These are phyloP conservation scores for Cephalotes varians DNA, from an alignment of 2,888 invertebrate species.

Conservation along the genomic window DNA sequence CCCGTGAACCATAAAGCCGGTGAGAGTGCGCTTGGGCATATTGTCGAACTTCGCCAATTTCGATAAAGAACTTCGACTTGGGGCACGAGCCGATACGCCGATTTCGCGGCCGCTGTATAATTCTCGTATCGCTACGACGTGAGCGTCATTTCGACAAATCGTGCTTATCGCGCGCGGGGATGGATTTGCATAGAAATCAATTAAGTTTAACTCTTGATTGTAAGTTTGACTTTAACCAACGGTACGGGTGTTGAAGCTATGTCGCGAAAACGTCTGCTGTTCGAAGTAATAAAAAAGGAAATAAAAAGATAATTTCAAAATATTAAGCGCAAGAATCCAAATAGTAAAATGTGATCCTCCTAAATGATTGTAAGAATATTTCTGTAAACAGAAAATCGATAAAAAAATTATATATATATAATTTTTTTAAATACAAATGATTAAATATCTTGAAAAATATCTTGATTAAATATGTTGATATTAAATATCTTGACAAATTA, in stretches of 20 bases:
- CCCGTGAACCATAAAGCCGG: slow-evolving; percentile 48
- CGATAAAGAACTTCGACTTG: slow-evolving; percentile 50
- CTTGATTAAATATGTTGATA: not conserved
- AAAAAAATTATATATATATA: too few relatives aligned
- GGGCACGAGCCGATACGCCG: slow-evolving; percentile 2
- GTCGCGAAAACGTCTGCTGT: not conserved
- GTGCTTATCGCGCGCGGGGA: not conserved
- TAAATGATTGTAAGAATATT: not conserved
- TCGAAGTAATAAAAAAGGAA: not conserved
- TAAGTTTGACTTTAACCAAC: not conserved
- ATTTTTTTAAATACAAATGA: too few relatives aligned
- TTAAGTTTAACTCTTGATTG: slow-evolving; percentile 7
- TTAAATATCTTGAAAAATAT: too few relatives aligned
- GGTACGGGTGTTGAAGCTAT: not conserved
- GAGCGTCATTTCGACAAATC: slow-evolving; percentile 14
- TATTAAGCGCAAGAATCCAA: not conserved
- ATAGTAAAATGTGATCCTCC: not conserved
- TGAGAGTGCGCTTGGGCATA: slow-evolving; percentile 8
- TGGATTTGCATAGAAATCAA: slow-evolving; percentile 36
- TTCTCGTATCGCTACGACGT: slow-evolving; percentile 15
- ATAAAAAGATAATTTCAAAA: not conserved
- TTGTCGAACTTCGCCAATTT: slow-evolving; percentile 48
- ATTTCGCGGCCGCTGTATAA: slow-evolving; percentile 12
- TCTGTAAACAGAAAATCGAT: not conserved
- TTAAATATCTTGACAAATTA: not conserved